These are phyloP conservation scores for Steinernema hermaphroditum DNA, from an alignment of 2,888 invertebrate species.

Conservation along the genomic window DNA sequence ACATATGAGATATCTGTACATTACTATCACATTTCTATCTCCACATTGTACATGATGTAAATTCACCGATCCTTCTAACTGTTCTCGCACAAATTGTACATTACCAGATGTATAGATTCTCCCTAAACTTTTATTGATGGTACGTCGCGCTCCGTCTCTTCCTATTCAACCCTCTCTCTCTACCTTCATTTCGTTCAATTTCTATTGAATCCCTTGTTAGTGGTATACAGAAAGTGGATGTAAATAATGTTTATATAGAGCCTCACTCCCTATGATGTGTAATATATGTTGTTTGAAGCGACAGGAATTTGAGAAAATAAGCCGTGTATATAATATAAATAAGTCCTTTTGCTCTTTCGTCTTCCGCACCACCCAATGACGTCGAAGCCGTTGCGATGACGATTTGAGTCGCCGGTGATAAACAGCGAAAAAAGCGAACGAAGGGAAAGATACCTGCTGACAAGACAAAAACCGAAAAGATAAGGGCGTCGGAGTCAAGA, in stretches of 20 bases:
- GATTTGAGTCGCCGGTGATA: neutral
- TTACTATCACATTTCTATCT: slow-evolving; percentile 6
- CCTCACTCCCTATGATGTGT: slow-evolving; percentile 10
- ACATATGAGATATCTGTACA: neutral
- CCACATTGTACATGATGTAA: slow-evolving; percentile 4
- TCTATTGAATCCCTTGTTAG: neutral
- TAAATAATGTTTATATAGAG: slow-evolving; percentile 27
- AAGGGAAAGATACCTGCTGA: slow-evolving; percentile 13
- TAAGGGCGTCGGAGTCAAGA: neutral
- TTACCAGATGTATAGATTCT: slow-evolving; percentile 21
- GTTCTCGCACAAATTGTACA: slow-evolving; percentile 17
- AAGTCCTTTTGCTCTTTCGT: slow-evolving; percentile 5
- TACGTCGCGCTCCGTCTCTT: neutral
- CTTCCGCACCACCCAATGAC: neutral
- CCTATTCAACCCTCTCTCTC: slow-evolving; percentile 2
- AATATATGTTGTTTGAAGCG: slow-evolving; percentile 21
- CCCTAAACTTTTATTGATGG: slow-evolving; percentile 1
- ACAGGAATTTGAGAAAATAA: slow-evolving; percentile 11
- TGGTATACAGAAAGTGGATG: neutral
- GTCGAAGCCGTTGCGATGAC: neutral
- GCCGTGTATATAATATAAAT: slow-evolving; percentile 27
- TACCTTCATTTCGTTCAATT: neutral
- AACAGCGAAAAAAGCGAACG: slow-evolving; percentile 1
- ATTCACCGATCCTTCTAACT: neutral
- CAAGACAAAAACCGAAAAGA: neutral